Evolutionary conservation across 2,797 vertebrate species (phyloP).

Genomic region (Serranus cabrilla): DNA sequence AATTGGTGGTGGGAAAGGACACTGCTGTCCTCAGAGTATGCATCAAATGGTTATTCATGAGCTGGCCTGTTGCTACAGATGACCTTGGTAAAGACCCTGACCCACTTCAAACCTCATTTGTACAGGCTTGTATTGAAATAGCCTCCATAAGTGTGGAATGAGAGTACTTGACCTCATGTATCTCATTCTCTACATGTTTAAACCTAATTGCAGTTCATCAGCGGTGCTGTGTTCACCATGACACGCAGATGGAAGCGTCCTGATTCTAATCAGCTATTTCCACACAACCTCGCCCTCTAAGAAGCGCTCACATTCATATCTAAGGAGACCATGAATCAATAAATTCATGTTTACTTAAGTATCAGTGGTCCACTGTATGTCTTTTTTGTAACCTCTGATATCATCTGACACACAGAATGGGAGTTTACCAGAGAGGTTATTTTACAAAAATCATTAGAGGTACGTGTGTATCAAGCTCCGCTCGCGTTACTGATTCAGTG

Average conservation of each 20-base stretch:
- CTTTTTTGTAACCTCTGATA: conserved; percentile 48
- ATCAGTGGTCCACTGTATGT: conserved; percentile 37
- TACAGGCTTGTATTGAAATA: conserved; percentile 57
- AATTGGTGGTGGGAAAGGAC: conserved; percentile 59
- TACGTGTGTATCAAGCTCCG: conserved; percentile 41
- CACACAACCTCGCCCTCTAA: conserved; percentile 17
- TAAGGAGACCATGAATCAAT: conserved; percentile 48
- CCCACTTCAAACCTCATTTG: conserved; percentile 64
- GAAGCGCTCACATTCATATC: conserved; percentile 43
- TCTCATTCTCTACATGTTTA: conserved; percentile 53
- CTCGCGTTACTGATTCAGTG: conserved; percentile 35
- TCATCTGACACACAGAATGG: conserved; percentile 53
- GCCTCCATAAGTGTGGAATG: conserved; percentile 30
- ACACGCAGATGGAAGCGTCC: conserved; percentile 47
- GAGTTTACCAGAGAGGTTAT: conserved; percentile 47
- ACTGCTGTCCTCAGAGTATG: conserved; percentile 56
- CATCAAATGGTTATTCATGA: conserved; percentile 76
- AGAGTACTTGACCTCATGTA: conserved; percentile 66
- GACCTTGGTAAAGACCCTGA: conserved; percentile 71
- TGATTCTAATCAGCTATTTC: conserved; percentile 61
- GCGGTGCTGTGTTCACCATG: conserved; percentile 33
- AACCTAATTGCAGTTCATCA: conserved; percentile 47
- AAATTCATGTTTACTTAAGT: conserved; percentile 57
- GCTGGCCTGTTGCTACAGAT: conserved; percentile 38
- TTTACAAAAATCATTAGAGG: conserved; percentile 63